A percentile compares a stretch with the other conserved stretches of the same genome.
phyloP scores from a whole-genome alignment of 2,888 invertebrate species.

The Blera fallax region DNA sequence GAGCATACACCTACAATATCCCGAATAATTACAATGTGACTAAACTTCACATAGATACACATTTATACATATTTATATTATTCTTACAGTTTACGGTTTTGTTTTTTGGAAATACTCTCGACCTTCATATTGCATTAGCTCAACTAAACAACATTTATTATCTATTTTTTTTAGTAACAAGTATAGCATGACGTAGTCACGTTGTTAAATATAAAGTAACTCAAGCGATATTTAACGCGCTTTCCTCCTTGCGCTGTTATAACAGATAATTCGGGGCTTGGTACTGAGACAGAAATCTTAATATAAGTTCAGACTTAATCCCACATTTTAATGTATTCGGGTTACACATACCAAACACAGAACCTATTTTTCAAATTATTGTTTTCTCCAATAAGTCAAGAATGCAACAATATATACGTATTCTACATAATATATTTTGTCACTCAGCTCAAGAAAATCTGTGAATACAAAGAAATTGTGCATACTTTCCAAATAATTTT shows the following conservation, averaged over 20 bases:
- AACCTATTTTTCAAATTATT: no score
- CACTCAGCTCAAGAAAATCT: no score
- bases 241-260: constrained; percentile 22
- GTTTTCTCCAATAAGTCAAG: no score
- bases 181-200: constrained; percentile 32
- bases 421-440: no score
- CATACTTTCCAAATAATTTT: no score
- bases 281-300: constrained; percentile 1
- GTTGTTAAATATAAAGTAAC: constrained; percentile 15
- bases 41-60: constrained; percentile 82
- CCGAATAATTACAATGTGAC: constrained; percentile 82
- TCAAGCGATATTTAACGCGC: constrained; percentile 21
- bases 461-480: no score
- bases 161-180: background rate
- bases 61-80: constrained; percentile 75
- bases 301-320: background rate
- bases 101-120: constrained; percentile 72
- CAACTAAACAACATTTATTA: constrained; percentile 5
- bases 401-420: no score
- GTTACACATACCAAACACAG: no score
- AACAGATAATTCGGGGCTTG: background rate
- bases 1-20: constrained; percentile 82
- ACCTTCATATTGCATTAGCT: constrained; percentile 1
- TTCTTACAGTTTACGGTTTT: constrained; percentile 65
- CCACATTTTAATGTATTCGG: no score